Evolutionary conservation across 1,140 invertebrate genomes (phyloP).

Genomic region (Zaprionus camerounensis): DNA sequence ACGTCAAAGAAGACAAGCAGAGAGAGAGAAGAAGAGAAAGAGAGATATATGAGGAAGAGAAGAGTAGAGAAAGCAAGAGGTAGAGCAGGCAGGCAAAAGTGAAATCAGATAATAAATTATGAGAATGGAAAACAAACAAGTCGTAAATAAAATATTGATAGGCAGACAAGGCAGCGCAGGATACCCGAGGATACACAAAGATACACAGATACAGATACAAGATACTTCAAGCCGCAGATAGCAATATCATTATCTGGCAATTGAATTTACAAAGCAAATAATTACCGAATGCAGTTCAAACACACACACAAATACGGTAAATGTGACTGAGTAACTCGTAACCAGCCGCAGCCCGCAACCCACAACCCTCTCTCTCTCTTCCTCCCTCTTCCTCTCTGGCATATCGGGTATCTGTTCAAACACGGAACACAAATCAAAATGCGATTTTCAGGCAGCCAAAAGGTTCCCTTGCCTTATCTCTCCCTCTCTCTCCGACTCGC

Average conservation of each 20-base stretch:
- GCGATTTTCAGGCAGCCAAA: slow-evolving; percentile 73
- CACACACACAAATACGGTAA: slow-evolving; percentile 42
- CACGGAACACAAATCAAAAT: slow-evolving; percentile 73
- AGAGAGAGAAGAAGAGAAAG: slow-evolving; percentile 8
- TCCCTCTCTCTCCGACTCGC: slow-evolving; percentile 11
- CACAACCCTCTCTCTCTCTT: slow-evolving; percentile 9
- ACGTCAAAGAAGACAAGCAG: slow-evolving; percentile 59
- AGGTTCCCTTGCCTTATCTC: slow-evolving; percentile 57
- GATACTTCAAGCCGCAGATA: neutral
- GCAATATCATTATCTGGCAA: slow-evolving; percentile 69
- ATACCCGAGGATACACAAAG: slow-evolving; percentile 20
- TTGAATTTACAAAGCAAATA: slow-evolving; percentile 76
- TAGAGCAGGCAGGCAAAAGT: slow-evolving; percentile 1
- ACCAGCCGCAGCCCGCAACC: neutral
- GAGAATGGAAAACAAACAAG: slow-evolving; percentile 54
- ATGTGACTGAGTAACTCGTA: slow-evolving; percentile 44
- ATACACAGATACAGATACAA: slow-evolving; percentile 1
- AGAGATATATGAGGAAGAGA: neutral
- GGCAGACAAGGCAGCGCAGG: slow-evolving; percentile 10
- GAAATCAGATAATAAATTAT: slow-evolving; percentile 66
- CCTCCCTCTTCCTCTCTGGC: neutral
- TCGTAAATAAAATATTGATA: slow-evolving; percentile 61
- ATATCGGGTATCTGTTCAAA: slow-evolving; percentile 64
- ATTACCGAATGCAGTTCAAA: slow-evolving; percentile 68
- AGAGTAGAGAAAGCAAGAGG: neutral